Conservation (phyloP, 1,140 invertebrate species). For the Medauroidea extradentata region DNA sequence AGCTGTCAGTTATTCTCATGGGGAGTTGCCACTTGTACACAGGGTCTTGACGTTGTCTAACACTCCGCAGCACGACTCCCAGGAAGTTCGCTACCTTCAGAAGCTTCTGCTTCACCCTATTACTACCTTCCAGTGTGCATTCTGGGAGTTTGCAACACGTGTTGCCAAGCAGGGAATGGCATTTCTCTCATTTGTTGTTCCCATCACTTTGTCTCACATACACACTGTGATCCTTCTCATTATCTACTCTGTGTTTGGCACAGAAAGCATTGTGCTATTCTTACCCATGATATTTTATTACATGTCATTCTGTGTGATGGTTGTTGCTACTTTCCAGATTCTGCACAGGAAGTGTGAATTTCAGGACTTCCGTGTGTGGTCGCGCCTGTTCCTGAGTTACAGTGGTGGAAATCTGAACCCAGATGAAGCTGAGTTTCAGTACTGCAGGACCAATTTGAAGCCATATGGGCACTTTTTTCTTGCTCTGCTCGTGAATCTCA, state of each 20-base stretch:
- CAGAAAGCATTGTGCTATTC: conserved; percentile 59
- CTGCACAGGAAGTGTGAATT: conserved; percentile 67
- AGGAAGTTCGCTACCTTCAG: conserved; percentile 64
- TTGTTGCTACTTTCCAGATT: conserved; percentile 75
- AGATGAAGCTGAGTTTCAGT: conserved; percentile 72
- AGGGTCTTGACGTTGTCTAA: conserved; percentile 58
- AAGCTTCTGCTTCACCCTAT: conserved; percentile 65
- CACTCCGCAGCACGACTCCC: conserved; percentile 55
- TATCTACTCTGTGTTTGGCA: conserved; percentile 60
- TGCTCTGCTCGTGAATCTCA: conserved; percentile 65
- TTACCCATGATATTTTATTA: conserved; percentile 67
- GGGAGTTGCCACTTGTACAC: conserved; percentile 70
- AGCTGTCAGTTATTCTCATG: conserved; percentile 72
- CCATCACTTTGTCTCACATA: conserved; percentile 54
- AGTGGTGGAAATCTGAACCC: conserved; percentile 63
- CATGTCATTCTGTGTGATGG: conserved; percentile 64
- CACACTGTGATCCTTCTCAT: conserved; percentile 61
- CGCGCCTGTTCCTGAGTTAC: conserved; percentile 69
- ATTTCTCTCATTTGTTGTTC: conserved; percentile 43
- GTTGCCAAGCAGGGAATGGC: conserved; percentile 52
- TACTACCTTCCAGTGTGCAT: conserved; percentile 61
- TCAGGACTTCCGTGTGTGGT: conserved; percentile 71
- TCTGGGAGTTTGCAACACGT: conserved; percentile 58
- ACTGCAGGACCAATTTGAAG: conserved; percentile 74
- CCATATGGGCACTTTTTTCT: conserved; percentile 76